Base-by-base conservation (phyloP, 2,113 vertebrate genomes). In the Natator depressus region DNA sequence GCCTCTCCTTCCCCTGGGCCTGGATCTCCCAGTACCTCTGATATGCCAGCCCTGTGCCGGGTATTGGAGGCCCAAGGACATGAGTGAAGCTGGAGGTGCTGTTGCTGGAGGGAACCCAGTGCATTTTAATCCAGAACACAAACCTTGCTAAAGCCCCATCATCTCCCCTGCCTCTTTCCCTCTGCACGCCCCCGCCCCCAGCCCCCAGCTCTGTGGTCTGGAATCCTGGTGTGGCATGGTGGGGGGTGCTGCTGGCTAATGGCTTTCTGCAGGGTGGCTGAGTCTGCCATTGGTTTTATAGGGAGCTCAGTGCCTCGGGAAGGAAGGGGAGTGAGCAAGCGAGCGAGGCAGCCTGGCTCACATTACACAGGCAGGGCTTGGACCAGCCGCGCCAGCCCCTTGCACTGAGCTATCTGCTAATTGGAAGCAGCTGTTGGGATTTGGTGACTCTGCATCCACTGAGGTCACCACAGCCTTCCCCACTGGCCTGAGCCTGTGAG, bases 391-490 rank as follows among this genome's bases (percentile, higher is more conserved):
- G n/a, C 82, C 86, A 87, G 78, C 76, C 85, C 81, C 87, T 17
- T 14, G 50, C 17, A 2, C 87, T n/a, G 80, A 93, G 95, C 90
- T 85, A 87, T 89, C 92, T 50, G 89, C 91, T 97, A 98, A 98
- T 97, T 97, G 94, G 95, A 97, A 98, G 95, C 97, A 98, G 97
- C 97, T 98, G 97, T 84, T 95, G 54, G 8, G 90, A 93, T 93
- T 89, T 94, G 90, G 95, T 96, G 97, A 97, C 95, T 97, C 87
- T 62, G 90, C 93, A 94, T 91, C 90, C 93, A 84, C 91, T 55
- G 97, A 96, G 96, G 96, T 96, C 96, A 93, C 90, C 38, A 79
- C 79, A 82, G 82, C 51, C 94, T 94, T 78, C 72, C 88, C 76
- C 29, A 25, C 85, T 5, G 65, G 35, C 35, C 65, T 72, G 65